Conservation (phyloP, 2,113 vertebrate genomes). For the Macroglossus sobrinus region DNA sequence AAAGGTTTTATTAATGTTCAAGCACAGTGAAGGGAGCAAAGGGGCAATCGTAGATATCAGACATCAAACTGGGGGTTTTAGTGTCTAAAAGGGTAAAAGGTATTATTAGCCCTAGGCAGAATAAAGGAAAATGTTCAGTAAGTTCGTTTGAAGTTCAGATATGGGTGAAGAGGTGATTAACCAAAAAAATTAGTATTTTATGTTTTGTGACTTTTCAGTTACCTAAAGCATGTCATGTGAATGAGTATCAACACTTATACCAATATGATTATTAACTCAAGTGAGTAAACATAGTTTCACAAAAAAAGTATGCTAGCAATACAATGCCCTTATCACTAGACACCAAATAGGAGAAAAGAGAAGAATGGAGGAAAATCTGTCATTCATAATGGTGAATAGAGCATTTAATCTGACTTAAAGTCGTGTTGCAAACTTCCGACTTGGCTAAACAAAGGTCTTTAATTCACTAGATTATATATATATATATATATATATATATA, state of each 20-base stretch:
- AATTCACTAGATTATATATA: background rate
- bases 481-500: no score
- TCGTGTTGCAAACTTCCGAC: background rate
- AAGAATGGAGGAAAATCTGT: background rate
- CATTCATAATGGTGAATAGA: background rate
- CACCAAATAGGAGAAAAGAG: background rate
- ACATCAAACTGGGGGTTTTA: background rate
- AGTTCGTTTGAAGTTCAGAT: background rate
- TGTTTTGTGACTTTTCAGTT: background rate
- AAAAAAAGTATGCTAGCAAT: background rate
- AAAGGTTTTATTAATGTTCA: background rate
- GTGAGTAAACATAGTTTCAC: background rate
- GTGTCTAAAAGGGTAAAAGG: background rate
- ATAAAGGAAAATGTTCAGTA: background rate
- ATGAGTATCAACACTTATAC: background rate
- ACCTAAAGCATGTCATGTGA: background rate
- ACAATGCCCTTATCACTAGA: background rate
- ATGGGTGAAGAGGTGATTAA: background rate
- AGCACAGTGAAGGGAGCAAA: background rate
- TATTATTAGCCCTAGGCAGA: background rate
- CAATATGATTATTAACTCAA: background rate
- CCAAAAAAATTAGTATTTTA: background rate
- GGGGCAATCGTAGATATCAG: background rate
- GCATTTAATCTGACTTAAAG: background rate
- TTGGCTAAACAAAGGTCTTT: background rate